Evolutionary conservation across 2,888 invertebrate species (phyloP), one percentile per base, ranked within the genome.

Genomic region (Temnothorax unifasciatus): DNA sequence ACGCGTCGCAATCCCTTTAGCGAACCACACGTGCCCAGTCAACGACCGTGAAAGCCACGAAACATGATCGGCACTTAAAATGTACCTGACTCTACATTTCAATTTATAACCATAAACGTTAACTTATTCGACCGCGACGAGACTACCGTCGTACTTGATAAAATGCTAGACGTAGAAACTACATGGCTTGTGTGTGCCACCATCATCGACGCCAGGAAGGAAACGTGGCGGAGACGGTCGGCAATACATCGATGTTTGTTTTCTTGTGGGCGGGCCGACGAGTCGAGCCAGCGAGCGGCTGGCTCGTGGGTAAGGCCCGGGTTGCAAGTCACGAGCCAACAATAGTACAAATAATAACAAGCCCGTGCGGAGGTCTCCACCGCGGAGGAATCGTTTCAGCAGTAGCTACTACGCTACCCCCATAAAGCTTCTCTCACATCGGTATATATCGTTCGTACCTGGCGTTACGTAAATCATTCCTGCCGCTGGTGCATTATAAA

Each of bases 261-360:
- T 93, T 93, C 89, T 91, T 90, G 93, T 94, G 92, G 93, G 93
- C 93, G 93, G 92, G 88, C 90, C 90, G 86, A 61, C 64, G 83
- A 59, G 75, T 81, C 87, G 86, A 86, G 74, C 88, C 74, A 41
- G 47, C 64, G 38, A 66, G 85, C 68, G 87, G 85, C 85, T 87
- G 90, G 88, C 88, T 87, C 87, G 87, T 75, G 88, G 89, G 87
- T 86, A 90, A 91, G 89, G 85, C 81, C 91, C 88, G 89, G 91
- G 91, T 90, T 94, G 94, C 94, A 94, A 94, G 94, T 94, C 94
- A 94, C 92, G 94, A 94, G 93, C 92, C 92, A 94, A 94, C 94
- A 94, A 94, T 94, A 93, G 94, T 94, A 94, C 94, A 94, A 94
- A 94, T 94, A 94, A 94, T 94, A 94, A 94, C 93, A 93, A 92